Evolutionary conservation across 2,797 vertebrate genomes (phyloP).

Genomic region (Sciurus vulgaris): DNA sequence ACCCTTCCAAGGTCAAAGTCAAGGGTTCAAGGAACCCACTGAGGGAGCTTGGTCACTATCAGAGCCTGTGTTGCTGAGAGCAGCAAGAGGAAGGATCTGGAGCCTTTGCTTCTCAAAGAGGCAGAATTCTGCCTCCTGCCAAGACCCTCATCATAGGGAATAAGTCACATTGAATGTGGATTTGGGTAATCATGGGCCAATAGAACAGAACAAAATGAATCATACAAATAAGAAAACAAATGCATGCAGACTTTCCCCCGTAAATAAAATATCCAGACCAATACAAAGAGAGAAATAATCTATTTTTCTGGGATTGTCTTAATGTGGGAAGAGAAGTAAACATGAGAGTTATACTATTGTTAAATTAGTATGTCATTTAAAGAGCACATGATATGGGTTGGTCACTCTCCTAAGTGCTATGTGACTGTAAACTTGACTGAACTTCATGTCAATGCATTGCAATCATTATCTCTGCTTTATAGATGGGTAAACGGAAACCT

Average conservation of each 20-base stretch:
- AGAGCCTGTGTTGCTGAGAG: not conserved
- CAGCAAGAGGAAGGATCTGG: not conserved
- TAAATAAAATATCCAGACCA: not conserved
- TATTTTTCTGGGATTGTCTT: not conserved
- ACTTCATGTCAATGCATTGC: not conserved
- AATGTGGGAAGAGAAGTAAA: not conserved
- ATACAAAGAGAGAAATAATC: not conserved
- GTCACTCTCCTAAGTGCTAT: not conserved
- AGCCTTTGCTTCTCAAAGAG: not conserved
- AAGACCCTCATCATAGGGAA: not conserved
- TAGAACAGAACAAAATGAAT: not conserved
- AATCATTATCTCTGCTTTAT: not conserved
- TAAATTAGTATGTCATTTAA: not conserved
- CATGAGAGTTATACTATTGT: not conserved
- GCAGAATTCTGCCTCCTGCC: not conserved
- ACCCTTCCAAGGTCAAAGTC: not conserved
- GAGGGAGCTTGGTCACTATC: not conserved
- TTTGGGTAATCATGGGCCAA: not conserved
- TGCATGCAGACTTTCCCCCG: rapidly evolving
- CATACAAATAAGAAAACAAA: not conserved
- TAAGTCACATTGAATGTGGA: not conserved
- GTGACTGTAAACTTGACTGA: not conserved
- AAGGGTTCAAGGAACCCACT: not conserved
- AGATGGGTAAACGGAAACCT: not conserved
- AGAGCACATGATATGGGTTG: not conserved